Conservation (phyloP, 1,140 invertebrate genomes). For the Drosophila fuyamai region DNA sequence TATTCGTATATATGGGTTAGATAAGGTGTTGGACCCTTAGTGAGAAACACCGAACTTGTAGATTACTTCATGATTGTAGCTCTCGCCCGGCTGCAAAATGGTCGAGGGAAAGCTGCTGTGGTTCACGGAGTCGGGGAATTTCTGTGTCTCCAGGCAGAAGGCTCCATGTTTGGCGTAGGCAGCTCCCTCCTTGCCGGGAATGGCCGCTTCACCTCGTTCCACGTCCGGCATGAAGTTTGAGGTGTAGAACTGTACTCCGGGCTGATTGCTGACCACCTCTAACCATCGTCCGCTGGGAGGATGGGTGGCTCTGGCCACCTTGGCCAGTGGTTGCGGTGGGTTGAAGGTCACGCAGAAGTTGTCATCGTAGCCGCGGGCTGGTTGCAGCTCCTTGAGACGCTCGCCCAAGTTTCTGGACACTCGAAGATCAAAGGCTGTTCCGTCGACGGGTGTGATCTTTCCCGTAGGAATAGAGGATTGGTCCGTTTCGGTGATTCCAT, state of each 20-base stretch:
- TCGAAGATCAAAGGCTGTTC: slow-evolving; percentile 90
- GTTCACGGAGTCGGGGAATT: slow-evolving; percentile 97
- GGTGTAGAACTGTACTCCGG: slow-evolving; percentile 96
- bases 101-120: slow-evolving; percentile 91
- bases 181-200: slow-evolving; percentile 62
- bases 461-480: slow-evolving; percentile 92
- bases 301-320: slow-evolving; percentile 86
- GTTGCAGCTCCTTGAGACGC: slow-evolving; percentile 79
- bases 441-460: slow-evolving; percentile 88
- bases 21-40: slow-evolving; percentile 6
- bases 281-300: slow-evolving; percentile 89
- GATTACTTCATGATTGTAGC: slow-evolving; percentile 88
- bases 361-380: slow-evolving; percentile 90
- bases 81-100: slow-evolving; percentile 89
- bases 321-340: slow-evolving; percentile 43
- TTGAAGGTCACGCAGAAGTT: slow-evolving; percentile 88
- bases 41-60: slow-evolving; percentile 86
- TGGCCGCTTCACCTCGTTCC: slow-evolving; percentile 43
- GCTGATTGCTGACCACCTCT: slow-evolving; percentile 93
- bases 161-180: slow-evolving; percentile 92
- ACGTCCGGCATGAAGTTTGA: slow-evolving; percentile 89
- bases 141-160: slow-evolving; percentile 95
- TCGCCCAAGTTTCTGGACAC: slow-evolving; percentile 86
- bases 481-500: slow-evolving; percentile 91
- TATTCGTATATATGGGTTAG: slow-evolving; percentile 9